Percentiles rank a stretch among this genome's conserved stretches.
Conservation (phyloP, 30 jellyfish, hydroid and myxozoan species). For the Cassiopea xamachana region DNA sequence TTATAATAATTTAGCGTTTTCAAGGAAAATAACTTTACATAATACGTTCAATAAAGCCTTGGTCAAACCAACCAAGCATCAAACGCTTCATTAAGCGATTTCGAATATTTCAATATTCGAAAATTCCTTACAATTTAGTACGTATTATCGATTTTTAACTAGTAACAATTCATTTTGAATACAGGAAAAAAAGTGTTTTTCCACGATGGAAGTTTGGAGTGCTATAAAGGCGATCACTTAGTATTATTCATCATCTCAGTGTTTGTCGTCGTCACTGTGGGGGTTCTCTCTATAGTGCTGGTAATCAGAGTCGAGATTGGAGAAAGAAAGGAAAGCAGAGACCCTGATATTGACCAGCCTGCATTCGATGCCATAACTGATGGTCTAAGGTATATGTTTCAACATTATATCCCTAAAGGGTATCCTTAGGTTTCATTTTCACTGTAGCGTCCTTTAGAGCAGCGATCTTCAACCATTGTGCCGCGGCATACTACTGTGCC, state of each 20-base stretch:
- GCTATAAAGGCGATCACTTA: slow-evolving; percentile 52
- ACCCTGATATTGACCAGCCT: not conserved
- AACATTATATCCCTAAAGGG: not conserved
- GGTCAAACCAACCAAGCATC: too few relatives aligned
- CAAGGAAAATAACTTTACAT: too few relatives aligned
- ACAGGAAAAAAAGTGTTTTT: slow-evolving; percentile 55
- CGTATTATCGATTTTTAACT: too few relatives aligned
- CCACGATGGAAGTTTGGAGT: slow-evolving; percentile 74
- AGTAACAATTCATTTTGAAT: not conserved
- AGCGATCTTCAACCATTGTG: too few relatives aligned
- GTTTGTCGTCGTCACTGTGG: slow-evolving; percentile 18
- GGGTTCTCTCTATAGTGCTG: slow-evolving; percentile 32
- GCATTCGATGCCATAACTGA: slow-evolving; percentile 20
- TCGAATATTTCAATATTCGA: too few relatives aligned
- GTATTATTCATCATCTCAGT: slow-evolving; percentile 37
- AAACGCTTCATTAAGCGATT: too few relatives aligned
- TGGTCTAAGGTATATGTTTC: not conserved
- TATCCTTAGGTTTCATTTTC: not conserved
- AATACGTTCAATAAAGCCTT: too few relatives aligned
- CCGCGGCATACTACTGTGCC: too few relatives aligned
- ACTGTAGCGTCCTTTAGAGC: not conserved
- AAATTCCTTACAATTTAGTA: too few relatives aligned
- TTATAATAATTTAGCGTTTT: too few relatives aligned
- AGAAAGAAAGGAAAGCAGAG: not conserved
- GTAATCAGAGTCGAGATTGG: slow-evolving; percentile 16